Evolutionary conservation across 1,140 invertebrate genomes (phyloP).

Genomic region (Zaprionus nigranus): DNA sequence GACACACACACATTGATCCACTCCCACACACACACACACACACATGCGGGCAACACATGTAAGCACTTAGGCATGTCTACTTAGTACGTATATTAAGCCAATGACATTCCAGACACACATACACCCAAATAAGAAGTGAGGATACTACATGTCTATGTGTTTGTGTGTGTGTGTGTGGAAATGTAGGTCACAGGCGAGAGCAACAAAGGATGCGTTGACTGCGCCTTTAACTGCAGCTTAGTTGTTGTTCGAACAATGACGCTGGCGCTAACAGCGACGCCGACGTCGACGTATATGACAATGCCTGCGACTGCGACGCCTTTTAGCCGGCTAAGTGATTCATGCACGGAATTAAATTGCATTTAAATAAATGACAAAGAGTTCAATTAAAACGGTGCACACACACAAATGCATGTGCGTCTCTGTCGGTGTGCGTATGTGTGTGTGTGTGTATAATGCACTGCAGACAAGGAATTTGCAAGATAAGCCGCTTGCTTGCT

Average conservation of each 20-base stretch:
- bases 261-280: not conserved
- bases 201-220: slow-evolving; percentile 44
- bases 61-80: slow-evolving; percentile 20
- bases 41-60: slow-evolving; percentile 11
- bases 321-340: slow-evolving; percentile 40
- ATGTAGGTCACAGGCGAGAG: slow-evolving; percentile 36
- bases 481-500: slow-evolving; percentile 40
- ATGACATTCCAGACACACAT: slow-evolving; percentile 28
- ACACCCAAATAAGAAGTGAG: not conserved
- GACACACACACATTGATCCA: not conserved
- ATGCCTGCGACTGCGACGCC: slow-evolving; percentile 28
- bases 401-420: slow-evolving; percentile 12
- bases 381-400: slow-evolving; percentile 16
- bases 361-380: not conserved
- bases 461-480: slow-evolving; percentile 48
- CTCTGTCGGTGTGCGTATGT: not conserved
- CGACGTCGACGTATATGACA: not conserved
- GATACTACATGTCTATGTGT: not conserved
- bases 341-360: slow-evolving; percentile 10
- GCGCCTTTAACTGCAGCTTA: not conserved
- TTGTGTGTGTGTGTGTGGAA: slow-evolving; percentile 10
- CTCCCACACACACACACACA: not conserved
- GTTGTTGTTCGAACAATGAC: not conserved
- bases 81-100: slow-evolving; percentile 33
- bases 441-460: slow-evolving; percentile 5